Percentiles rank a stretch among this genome's conserved stretches.
phyloP scores from a whole-genome alignment of 2,888 invertebrate genomes.

The Cephus spinipes region DNA sequence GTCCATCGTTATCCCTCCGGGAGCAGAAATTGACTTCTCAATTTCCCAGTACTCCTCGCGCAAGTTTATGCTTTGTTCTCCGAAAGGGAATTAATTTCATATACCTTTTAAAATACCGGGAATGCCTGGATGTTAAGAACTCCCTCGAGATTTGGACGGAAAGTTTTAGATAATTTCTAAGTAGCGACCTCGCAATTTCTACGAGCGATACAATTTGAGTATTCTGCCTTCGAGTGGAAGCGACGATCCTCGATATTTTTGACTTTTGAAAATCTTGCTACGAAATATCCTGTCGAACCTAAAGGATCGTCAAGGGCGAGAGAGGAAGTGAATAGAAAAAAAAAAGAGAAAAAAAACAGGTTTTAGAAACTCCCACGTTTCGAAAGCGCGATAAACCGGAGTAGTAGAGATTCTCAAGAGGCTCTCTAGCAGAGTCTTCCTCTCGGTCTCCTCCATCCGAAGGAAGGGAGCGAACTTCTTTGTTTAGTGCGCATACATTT shows the following conservation, averaged over 20 bases:
- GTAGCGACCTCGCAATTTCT: not conserved
- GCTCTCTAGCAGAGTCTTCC: not conserved
- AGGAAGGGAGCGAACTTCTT: not conserved
- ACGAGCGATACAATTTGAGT: not conserved
- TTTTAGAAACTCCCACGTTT: not conserved
- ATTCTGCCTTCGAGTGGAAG: not conserved
- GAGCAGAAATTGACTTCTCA: not conserved
- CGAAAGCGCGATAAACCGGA: not conserved
- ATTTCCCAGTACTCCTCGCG: not conserved
- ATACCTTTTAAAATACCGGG: not conserved
- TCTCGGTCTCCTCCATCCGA: not conserved
- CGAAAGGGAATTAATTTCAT: not conserved
- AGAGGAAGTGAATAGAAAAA: not conserved
- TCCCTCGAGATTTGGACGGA: conserved; percentile 29
- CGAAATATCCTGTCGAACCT: not conserved
- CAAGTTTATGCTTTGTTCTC: not conserved
- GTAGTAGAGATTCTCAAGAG: not conserved
- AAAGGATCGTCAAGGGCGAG: not conserved
- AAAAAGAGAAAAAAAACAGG: rapidly evolving
- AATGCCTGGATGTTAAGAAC: conserved; percentile 1
- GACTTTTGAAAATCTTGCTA: not conserved
- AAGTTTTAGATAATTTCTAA: conserved; percentile 32
- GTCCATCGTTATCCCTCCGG: not conserved
- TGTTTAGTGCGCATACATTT: conserved; percentile 1
- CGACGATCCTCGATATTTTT: not conserved